Evolutionary conservation across 2,888 invertebrate genomes (phyloP).

Genomic region (Callimorpha dominula): DNA sequence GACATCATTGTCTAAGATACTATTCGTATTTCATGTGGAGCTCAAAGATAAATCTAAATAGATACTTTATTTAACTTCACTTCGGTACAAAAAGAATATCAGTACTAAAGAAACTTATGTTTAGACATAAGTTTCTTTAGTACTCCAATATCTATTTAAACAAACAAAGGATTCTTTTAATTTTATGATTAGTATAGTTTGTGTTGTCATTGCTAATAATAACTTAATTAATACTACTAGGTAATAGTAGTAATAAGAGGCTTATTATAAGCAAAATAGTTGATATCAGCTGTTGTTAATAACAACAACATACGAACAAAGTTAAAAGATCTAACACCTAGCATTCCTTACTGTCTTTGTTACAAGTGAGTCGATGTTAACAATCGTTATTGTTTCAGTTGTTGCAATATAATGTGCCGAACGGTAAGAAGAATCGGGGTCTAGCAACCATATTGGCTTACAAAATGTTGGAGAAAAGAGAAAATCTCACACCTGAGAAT

Average conservation of each 20-base stretch:
- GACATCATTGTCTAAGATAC: slow-evolving; percentile 10
- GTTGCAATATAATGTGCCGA: slow-evolving; percentile 96
- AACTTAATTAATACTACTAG: background rate
- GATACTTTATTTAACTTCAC: background rate
- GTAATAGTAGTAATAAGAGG: background rate
- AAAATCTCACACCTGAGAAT: slow-evolving; percentile 92
- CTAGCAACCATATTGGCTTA: slow-evolving; percentile 91
- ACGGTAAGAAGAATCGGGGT: slow-evolving; percentile 95
- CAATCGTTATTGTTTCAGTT: slow-evolving; percentile 85
- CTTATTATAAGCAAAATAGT: background rate
- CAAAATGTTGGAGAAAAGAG: slow-evolving; percentile 89
- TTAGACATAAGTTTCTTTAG: too few species aligned
- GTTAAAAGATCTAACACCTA: background rate
- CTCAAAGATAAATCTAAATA: background rate
- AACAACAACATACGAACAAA: slow-evolving; percentile 2
- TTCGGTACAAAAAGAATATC: too few species aligned
- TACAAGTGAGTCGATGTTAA: slow-evolving; percentile 10
- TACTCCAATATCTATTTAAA: background rate
- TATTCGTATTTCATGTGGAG: background rate
- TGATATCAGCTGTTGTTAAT: background rate
- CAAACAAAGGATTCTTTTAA: background rate
- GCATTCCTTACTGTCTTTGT: background rate
- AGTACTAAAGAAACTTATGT: background rate
- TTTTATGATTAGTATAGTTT: background rate
- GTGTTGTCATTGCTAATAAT: background rate